These are phyloP conservation scores for Zaprionus ghesquierei DNA, from an alignment of 1,140 invertebrate species.

Conservation along the genomic window DNA sequence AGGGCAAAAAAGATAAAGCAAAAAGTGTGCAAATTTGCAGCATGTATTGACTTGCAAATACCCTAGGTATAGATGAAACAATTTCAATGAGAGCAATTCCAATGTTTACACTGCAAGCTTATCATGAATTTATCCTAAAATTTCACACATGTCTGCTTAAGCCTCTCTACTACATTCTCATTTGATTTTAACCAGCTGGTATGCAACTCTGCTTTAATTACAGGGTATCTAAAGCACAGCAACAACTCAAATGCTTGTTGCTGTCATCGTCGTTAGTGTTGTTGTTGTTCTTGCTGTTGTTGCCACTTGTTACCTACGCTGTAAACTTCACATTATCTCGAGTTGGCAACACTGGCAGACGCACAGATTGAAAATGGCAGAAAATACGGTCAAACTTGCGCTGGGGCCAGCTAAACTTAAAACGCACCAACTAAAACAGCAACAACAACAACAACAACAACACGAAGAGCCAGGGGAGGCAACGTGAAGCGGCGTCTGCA, in stretches of 20 bases:
- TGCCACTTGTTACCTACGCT: slow-evolving; percentile 60
- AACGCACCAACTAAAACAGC: slow-evolving; percentile 23
- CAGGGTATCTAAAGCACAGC: neutral
- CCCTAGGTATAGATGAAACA: neutral
- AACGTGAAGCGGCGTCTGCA: slow-evolving; percentile 3
- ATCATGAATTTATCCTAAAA: neutral
- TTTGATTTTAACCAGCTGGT: neutral
- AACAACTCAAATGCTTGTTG: neutral
- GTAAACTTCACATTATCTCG: slow-evolving; percentile 66
- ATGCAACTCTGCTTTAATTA: neutral
- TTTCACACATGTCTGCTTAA: too few relatives aligned
- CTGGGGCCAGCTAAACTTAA: slow-evolving; percentile 60
- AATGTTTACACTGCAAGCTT: too few relatives aligned
- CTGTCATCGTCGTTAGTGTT: neutral
- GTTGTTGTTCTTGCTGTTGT: slow-evolving; percentile 28
- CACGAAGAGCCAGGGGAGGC: neutral
- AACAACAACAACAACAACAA: neutral
- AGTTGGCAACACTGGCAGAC: slow-evolving; percentile 42
- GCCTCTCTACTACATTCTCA: neutral
- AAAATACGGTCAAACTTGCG: slow-evolving; percentile 29
- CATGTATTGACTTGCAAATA: neutral
- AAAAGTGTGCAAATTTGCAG: slow-evolving; percentile 2
- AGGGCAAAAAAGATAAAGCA: slow-evolving; percentile 7
- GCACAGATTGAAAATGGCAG: slow-evolving; percentile 76
- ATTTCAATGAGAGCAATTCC: too few relatives aligned